Evolutionary conservation across 2,113 vertebrate genomes (phyloP), one percentile per base, ranked within the genome.

Genomic region (Litocranius walleri): DNA sequence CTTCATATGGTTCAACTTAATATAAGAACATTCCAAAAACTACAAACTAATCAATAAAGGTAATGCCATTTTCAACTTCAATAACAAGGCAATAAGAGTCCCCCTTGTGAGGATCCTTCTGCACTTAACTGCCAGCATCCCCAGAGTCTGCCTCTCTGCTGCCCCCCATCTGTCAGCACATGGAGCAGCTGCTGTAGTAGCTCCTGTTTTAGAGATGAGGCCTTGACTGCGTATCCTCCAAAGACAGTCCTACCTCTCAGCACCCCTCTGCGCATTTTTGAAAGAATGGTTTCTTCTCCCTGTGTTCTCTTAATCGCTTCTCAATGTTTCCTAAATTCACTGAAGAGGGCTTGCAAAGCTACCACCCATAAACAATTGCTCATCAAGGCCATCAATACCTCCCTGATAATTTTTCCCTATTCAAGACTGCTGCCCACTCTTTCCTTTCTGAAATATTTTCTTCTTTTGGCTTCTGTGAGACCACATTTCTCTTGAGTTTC

Each of bases 1-100:
- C 80, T 88, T 80, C 74, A 94, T 27, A 84, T 74, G 16, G 50
- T 59, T 95, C 64, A 90, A 87, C 10, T 59, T 50, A 71, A 94
- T 54, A 90, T 3, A 56, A 84, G 95, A 90, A 96, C 48, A 90
- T 19, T 77, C 19, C 52, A 50, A 96, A 74, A 93, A 91, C 50
- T 29, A 93, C 57, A 45, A 91, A 67, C n/a, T 40, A 71, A 11
- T 48, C 40, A 45, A 45, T 59, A 80, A 90, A 92, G 40, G 54
- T 43, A 94, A 92, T 74, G 62, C 80, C 91, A 90, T 80, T 95
- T 59, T 62, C 29, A n/a, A 54, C 95, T 92, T 92, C 80, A 89
- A 57, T 71, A 94, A 90, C 89, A 71, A 83, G 33, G 80, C 27
- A 94, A 90, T 54, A 19, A 40, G 30, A 88, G 61, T 54, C 59